Percentiles rank a stretch among this genome's conserved stretches.
phyloP scores from a whole-genome alignment of 2,888 invertebrate species.

The Phyllotreta striolata region DNA sequence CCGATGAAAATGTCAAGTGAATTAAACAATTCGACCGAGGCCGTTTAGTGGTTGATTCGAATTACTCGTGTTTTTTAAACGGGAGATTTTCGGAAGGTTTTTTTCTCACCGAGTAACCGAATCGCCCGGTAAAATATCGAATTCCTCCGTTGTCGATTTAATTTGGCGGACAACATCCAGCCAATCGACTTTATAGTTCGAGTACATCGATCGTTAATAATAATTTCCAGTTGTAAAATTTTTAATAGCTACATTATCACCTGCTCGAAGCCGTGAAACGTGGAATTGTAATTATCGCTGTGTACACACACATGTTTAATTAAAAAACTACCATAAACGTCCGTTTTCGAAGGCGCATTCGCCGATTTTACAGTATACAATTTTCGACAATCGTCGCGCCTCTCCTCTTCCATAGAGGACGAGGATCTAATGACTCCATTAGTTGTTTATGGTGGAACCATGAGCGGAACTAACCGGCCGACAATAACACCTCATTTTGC shows the following conservation, averaged over 20 bases:
- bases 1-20: background rate
- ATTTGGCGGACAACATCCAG: slow-evolving; percentile 43
- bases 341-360: background rate
- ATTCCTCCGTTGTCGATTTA: slow-evolving; percentile 36
- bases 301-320: slow-evolving; percentile 3
- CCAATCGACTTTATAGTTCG: background rate
- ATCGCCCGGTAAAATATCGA: slow-evolving; percentile 7
- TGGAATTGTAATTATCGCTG: no score
- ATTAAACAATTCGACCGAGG: no score
- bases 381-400: slow-evolving; percentile 1
- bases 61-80: slow-evolving; percentile 16
- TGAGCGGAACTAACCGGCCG: slow-evolving; percentile 50
- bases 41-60: no score
- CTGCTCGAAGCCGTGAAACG: no score
- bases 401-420: slow-evolving; percentile 5
- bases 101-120: slow-evolving; percentile 30
- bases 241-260: no score
- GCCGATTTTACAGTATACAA: slow-evolving; percentile 4
- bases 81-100: slow-evolving; percentile 36
- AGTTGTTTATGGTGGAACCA: slow-evolving; percentile 49
- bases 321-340: background rate
- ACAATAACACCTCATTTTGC: slow-evolving; percentile 47
- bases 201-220: no score
- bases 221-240: no score
- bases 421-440: slow-evolving; percentile 46